Percentiles rank a stretch among this genome's conserved stretches.
phyloP scores from a whole-genome alignment of 2,797 vertebrate genomes.

The Lophius americanus region DNA sequence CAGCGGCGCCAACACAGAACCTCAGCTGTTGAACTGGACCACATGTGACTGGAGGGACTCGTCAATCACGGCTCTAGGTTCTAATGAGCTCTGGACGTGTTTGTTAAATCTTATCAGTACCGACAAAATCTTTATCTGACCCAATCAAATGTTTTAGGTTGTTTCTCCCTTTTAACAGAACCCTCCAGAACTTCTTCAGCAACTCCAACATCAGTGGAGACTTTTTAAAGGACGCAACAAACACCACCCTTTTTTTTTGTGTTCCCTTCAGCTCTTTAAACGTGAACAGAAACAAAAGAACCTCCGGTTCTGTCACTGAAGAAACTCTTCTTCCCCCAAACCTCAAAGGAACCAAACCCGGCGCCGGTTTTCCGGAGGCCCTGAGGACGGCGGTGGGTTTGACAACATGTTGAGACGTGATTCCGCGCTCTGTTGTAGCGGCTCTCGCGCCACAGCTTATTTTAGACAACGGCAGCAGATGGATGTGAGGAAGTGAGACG shows the following conservation, averaged over 20 bases:
- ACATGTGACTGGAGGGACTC: too few species aligned
- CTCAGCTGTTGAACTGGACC: too few species aligned
- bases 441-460: constrained; percentile 51
- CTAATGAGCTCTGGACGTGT: too few species aligned
- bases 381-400: constrained; percentile 34
- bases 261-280: constrained; percentile 62
- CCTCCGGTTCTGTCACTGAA: constrained; percentile 35
- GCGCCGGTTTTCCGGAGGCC: constrained; percentile 54
- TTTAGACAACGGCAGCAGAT: constrained; percentile 49
- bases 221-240: constrained; percentile 73
- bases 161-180: constrained; percentile 48
- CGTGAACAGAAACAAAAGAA: constrained; percentile 40
- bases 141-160: constrained; percentile 50
- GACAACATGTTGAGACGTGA: constrained; percentile 45
- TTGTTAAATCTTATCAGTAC: too few species aligned
- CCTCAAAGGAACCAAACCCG: constrained; percentile 54
- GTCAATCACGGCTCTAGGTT: too few species aligned
- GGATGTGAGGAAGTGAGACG: constrained; percentile 1
- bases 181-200: constrained; percentile 68
- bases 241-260: constrained; percentile 71
- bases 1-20: too few species aligned
- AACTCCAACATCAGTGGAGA: constrained; percentile 81
- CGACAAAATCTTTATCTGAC: constrained; percentile 43
- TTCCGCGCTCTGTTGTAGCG: constrained; percentile 30
- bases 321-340: constrained; percentile 52